phyloP scores from a whole-genome alignment of 1,140 invertebrate genomes.

The Phocides pigmalion region DNA sequence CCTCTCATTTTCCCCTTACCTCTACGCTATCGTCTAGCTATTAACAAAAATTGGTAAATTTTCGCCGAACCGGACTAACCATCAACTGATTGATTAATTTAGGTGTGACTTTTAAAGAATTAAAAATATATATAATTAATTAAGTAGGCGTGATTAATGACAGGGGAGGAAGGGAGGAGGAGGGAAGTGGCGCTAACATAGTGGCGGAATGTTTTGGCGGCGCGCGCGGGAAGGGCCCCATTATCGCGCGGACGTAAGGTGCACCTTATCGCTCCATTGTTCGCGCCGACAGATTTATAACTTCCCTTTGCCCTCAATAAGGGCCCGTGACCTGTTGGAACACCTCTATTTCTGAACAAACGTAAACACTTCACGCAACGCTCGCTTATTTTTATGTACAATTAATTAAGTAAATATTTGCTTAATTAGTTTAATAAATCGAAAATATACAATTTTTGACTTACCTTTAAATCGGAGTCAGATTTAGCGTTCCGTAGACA shows the following conservation, averaged over 20 bases:
- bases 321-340: slow-evolving; percentile 72
- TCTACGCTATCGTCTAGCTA: slow-evolving; percentile 53
- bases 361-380: slow-evolving; percentile 37
- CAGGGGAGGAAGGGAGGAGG: no score
- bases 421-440: background rate
- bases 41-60: slow-evolving; percentile 41
- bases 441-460: background rate
- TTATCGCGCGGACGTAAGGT: slow-evolving; percentile 71
- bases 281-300: slow-evolving; percentile 80
- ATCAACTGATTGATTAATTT: background rate
- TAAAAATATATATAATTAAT: no score
- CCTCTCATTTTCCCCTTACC: slow-evolving; percentile 55
- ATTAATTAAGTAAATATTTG: slow-evolving; percentile 20
- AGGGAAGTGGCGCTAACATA: slow-evolving; percentile 30
- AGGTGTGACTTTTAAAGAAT: background rate
- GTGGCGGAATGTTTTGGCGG: slow-evolving; percentile 40
- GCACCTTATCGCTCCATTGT: slow-evolving; percentile 79
- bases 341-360: slow-evolving; percentile 59
- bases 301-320: slow-evolving; percentile 81
- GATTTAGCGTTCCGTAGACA: background rate
- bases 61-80: slow-evolving; percentile 35
- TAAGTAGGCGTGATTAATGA: no score
- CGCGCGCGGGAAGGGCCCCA: slow-evolving; percentile 36
- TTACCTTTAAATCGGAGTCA: slow-evolving; percentile 2
- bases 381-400: slow-evolving; percentile 6